A percentile compares a stretch with the other conserved stretches of the same genome.
Evolutionary conservation across 2,888 invertebrate genomes (phyloP).

Genomic region (Anorthoa munda): DNA sequence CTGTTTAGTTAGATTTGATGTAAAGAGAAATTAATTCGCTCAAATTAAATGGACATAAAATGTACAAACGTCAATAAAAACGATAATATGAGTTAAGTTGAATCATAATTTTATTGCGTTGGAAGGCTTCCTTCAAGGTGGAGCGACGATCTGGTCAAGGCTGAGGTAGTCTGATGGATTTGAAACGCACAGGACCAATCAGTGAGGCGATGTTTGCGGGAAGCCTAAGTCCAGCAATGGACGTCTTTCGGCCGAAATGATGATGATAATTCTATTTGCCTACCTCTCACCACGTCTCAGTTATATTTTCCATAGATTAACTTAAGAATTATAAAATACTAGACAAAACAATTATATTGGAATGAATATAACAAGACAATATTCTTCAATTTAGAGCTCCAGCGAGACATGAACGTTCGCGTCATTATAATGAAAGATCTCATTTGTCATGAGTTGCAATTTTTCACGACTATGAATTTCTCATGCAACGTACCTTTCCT

Average conservation of each 20-base stretch:
- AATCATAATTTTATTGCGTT: not conserved
- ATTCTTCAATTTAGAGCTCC: constrained; percentile 25
- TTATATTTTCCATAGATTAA: too few species aligned
- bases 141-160: too few species aligned
- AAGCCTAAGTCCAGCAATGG: too few species aligned
- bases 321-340: not conserved
- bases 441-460: constrained; percentile 59
- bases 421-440: constrained; percentile 46
- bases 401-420: constrained; percentile 10
- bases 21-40: not conserved
- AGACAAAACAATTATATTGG: not conserved
- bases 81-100: not conserved
- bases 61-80: not conserved
- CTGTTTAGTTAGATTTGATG: not conserved
- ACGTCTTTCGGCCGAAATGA: too few species aligned
- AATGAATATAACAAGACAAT: constrained; percentile 14
- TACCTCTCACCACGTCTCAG: not conserved
- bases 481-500: constrained; percentile 6
- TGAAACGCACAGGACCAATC: too few species aligned
- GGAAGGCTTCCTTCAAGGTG: too few species aligned
- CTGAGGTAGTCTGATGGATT: too few species aligned
- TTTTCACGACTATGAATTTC: constrained; percentile 42
- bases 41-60: not conserved
- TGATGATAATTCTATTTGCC: not conserved
- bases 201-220: too few species aligned